These are phyloP conservation scores for Dynastes hyllus DNA, from an alignment of 2,888 invertebrate species.

Conservation along the genomic window DNA sequence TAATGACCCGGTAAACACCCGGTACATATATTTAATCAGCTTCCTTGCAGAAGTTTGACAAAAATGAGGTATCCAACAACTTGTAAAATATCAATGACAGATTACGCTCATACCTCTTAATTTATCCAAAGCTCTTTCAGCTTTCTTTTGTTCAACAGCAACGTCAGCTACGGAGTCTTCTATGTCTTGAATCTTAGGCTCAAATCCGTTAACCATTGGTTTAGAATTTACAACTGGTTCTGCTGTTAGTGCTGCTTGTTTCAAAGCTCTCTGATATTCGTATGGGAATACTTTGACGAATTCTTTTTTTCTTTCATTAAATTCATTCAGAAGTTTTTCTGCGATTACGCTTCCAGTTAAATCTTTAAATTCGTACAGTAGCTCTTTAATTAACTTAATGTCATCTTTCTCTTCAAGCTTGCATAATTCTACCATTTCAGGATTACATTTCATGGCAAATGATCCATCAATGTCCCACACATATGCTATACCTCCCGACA, in stretches of 20 bases:
- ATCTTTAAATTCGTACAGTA: conserved; percentile 88
- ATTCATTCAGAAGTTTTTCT: conserved; percentile 80
- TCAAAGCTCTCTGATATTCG: conserved; percentile 94
- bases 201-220: conserved; percentile 59
- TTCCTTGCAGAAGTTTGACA: too few species aligned
- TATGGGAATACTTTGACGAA: conserved; percentile 97
- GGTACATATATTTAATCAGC: too few species aligned
- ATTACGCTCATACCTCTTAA: conserved; percentile 72
- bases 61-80: too few species aligned
- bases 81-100: too few species aligned
- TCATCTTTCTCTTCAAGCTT: conserved; percentile 87
- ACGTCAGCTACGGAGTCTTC: conserved; percentile 90
- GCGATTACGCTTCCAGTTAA: conserved; percentile 91
- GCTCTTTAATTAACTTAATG: conserved; percentile 80
- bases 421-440: conserved; percentile 95
- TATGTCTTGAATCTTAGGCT: conserved; percentile 79
- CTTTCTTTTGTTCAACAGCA: conserved; percentile 84
- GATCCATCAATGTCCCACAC: conserved; percentile 92
- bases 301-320: conserved; percentile 85
- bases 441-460: conserved; percentile 91
- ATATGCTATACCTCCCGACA: conserved; percentile 96
- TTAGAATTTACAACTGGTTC: conserved; percentile 57
- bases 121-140: conserved; percentile 88
- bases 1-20: too few species aligned
- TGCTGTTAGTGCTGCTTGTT: conserved; percentile 75